These are phyloP conservation scores for Argyra leucocephala DNA, from an alignment of 2,888 invertebrate genomes.

Conservation along the genomic window DNA sequence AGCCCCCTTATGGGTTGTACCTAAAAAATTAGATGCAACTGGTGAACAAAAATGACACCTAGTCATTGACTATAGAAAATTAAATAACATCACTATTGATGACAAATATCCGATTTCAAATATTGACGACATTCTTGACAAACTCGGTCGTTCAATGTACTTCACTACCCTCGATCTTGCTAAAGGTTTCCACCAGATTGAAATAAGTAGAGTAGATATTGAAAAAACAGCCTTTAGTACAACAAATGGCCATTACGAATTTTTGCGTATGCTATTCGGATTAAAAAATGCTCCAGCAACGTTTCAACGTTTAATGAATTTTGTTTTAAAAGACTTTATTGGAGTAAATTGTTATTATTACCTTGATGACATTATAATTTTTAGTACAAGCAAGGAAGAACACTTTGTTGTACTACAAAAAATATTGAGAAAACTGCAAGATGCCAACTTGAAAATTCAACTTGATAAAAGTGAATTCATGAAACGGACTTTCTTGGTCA, in stretches of 20 bases:
- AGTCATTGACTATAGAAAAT: conserved; percentile 12
- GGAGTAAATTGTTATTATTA: too few species aligned
- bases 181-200: too few species aligned
- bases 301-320: background rate
- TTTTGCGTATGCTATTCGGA: too few species aligned
- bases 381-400: conserved; percentile 15
- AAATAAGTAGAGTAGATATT: too few species aligned
- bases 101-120: conserved; percentile 27
- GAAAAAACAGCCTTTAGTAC: too few species aligned
- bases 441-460: conserved; percentile 25
- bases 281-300: too few species aligned
- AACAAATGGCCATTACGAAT: too few species aligned
- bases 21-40: conserved; percentile 14
- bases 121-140: conserved; percentile 22
- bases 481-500: conserved; percentile 12
- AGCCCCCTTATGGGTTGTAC: conserved; percentile 15
- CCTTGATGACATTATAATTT: background rate
- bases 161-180: too few species aligned
- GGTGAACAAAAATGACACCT: conserved; percentile 17
- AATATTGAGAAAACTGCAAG: conserved; percentile 24
- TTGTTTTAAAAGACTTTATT: too few species aligned
- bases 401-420: conserved; percentile 23
- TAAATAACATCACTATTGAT: conserved; percentile 21
- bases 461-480: conserved; percentile 23
- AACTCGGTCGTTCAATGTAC: conserved; percentile 7